Percentiles rank a stretch among this genome's conserved stretches.
These are phyloP conservation scores for Drusus annulatus DNA, from an alignment of 1,140 invertebrate species.

Conservation along the genomic window DNA sequence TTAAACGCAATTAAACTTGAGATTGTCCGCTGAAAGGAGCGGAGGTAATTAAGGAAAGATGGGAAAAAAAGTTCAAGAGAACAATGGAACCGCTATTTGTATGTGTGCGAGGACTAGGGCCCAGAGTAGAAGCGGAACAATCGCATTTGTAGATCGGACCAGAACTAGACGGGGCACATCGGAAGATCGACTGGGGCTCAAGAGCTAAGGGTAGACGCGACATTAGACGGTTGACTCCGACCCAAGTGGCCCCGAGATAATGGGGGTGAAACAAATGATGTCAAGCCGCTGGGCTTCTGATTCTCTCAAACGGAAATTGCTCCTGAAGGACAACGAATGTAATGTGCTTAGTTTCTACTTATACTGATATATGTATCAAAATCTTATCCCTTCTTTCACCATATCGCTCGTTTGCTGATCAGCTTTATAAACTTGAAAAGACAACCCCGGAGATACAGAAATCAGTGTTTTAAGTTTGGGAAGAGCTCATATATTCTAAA, in stretches of 20 bases:
- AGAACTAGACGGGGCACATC: neutral
- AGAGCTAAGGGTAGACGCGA: neutral
- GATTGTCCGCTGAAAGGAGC: constrained; percentile 5
- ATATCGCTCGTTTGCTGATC: too few relatives aligned
- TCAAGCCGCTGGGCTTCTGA: constrained; percentile 24
- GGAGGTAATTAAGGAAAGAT: constrained; percentile 51
- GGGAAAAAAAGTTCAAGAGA: constrained; percentile 34
- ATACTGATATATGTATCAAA: too few relatives aligned
- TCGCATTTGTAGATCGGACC: too few relatives aligned
- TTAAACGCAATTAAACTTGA: constrained; percentile 23
- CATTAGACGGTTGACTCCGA: neutral
- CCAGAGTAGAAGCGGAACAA: constrained; percentile 8
- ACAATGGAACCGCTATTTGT: constrained; percentile 49
- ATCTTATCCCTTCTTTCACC: neutral
- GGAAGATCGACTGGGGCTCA: neutral
- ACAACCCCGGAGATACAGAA: too few relatives aligned
- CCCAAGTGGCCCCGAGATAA: constrained; percentile 34
- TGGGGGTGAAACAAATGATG: constrained; percentile 34
- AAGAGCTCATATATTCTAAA: too few relatives aligned
- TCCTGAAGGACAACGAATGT: constrained; percentile 27
- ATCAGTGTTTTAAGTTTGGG: too few relatives aligned
- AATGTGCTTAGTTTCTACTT: neutral
- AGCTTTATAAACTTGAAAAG: too few relatives aligned
- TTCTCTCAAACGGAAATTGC: constrained; percentile 30
- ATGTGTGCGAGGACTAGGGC: neutral